phyloP scores from a whole-genome alignment of 2,888 invertebrate genomes.

The Phengaris alcon region DNA sequence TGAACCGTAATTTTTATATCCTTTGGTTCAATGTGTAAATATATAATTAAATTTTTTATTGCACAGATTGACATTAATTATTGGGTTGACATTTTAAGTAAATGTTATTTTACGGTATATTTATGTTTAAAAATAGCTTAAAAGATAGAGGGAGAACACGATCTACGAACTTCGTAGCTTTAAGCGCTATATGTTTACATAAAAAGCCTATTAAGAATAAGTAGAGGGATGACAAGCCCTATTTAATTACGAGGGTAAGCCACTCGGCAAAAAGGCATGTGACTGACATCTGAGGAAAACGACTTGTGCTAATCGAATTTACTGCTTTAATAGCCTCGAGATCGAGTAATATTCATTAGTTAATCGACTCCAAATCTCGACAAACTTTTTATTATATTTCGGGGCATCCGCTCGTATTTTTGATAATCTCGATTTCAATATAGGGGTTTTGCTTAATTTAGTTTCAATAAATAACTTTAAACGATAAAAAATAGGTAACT shows the following conservation, averaged over 20 bases:
- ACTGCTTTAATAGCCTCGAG: neutral
- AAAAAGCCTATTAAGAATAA: conserved; percentile 16
- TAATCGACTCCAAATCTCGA: neutral
- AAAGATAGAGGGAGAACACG: too few relatives aligned
- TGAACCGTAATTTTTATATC: neutral
- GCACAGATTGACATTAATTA: too few relatives aligned
- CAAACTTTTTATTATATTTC: neutral
- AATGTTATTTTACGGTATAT: too few relatives aligned
- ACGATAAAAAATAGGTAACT: too few relatives aligned
- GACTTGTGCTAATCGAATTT: neutral
- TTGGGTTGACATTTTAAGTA: too few relatives aligned
- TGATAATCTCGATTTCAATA: neutral
- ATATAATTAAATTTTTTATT: too few relatives aligned
- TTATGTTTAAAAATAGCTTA: too few relatives aligned
- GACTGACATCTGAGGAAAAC: conserved; percentile 15
- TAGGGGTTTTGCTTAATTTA: too few relatives aligned
- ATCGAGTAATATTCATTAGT: neutral
- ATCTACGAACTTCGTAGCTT: too few relatives aligned
- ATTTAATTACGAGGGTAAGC: conserved; percentile 1
- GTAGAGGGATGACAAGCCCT: conserved; percentile 1
- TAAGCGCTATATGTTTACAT: neutral
- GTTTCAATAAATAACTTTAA: too few relatives aligned
- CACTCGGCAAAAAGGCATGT: neutral
- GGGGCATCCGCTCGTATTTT: neutral
- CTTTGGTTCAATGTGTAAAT: neutral